Conservation (phyloP, 2,797 vertebrate species). For the Loris lydekkerianus region DNA sequence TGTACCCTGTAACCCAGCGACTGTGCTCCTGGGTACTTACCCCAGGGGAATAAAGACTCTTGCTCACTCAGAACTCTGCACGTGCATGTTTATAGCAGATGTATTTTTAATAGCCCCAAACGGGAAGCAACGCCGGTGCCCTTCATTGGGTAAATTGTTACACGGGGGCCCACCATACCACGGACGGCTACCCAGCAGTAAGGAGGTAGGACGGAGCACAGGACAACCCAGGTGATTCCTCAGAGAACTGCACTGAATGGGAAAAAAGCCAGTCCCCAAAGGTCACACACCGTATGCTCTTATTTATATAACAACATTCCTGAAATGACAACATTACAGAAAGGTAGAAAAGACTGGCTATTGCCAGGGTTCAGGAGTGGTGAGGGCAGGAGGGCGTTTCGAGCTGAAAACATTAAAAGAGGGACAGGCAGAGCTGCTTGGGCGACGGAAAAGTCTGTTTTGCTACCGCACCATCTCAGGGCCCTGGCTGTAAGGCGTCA, state of each 20-base stretch:
- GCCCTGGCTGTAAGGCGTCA: background rate
- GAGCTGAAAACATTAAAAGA: rapidly evolving
- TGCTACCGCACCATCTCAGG: background rate
- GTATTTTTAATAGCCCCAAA: background rate
- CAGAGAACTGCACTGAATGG: background rate
- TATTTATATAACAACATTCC: background rate
- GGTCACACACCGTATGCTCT: background rate
- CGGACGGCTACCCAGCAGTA: background rate
- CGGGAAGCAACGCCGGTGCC: background rate
- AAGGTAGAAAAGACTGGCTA: background rate
- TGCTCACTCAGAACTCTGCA: background rate
- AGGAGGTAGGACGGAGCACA: background rate
- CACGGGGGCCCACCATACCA: rapidly evolving
- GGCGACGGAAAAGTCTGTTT: background rate
- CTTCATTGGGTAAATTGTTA: background rate
- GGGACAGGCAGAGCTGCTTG: background rate
- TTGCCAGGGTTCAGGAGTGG: background rate
- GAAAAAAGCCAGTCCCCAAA: background rate
- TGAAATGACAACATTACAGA: background rate
- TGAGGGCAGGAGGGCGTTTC: background rate
- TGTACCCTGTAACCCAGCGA: background rate
- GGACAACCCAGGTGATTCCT: background rate
- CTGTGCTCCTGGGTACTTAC: background rate
- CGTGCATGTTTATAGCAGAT: background rate
- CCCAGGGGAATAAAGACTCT: background rate